Evolutionary conservation across 2,888 invertebrate genomes (phyloP).

Genomic region (Ophion obscuratus): DNA sequence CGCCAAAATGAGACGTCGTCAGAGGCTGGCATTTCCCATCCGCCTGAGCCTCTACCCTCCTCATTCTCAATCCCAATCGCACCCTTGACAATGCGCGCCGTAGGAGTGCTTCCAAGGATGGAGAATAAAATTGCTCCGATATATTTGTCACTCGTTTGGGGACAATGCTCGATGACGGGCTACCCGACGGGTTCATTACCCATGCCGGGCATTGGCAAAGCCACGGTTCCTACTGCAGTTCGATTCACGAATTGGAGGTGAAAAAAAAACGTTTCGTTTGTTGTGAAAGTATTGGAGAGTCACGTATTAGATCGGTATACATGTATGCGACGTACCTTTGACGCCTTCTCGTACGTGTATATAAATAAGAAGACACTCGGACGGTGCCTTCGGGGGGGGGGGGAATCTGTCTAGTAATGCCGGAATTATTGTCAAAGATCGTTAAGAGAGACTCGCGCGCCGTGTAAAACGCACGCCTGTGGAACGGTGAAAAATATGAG

Average conservation of each 20-base stretch:
- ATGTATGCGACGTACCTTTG: constrained; percentile 8
- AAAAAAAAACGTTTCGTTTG: constrained; percentile 40
- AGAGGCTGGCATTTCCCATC: constrained; percentile 14
- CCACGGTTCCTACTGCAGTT: constrained; percentile 24
- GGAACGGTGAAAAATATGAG: constrained; percentile 84
- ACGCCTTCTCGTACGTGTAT: constrained; percentile 10
- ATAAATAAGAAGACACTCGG: constrained; percentile 50
- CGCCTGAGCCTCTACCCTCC: not conserved
- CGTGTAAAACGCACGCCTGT: constrained; percentile 63
- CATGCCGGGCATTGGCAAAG: constrained; percentile 2
- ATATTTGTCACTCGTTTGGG: constrained; percentile 63
- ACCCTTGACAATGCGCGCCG: constrained; percentile 22
- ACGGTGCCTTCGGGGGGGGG: constrained; percentile 42
- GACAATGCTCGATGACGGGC: constrained; percentile 62
- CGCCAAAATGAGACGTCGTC: constrained; percentile 61
- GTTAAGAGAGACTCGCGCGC: constrained; percentile 66
- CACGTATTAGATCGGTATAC: constrained; percentile 47
- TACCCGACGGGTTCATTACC: constrained; percentile 48
- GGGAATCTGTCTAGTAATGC: constrained; percentile 81
- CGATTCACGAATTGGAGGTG: constrained; percentile 36
- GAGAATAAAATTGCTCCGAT: constrained; percentile 47
- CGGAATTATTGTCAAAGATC: constrained; percentile 75
- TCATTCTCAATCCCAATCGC: constrained; percentile 3
- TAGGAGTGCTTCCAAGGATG: not conserved
- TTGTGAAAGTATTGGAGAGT: constrained; percentile 30